Base-by-base conservation (phyloP, 2,113 vertebrate genomes). In the Meleagris gallopavo region DNA sequence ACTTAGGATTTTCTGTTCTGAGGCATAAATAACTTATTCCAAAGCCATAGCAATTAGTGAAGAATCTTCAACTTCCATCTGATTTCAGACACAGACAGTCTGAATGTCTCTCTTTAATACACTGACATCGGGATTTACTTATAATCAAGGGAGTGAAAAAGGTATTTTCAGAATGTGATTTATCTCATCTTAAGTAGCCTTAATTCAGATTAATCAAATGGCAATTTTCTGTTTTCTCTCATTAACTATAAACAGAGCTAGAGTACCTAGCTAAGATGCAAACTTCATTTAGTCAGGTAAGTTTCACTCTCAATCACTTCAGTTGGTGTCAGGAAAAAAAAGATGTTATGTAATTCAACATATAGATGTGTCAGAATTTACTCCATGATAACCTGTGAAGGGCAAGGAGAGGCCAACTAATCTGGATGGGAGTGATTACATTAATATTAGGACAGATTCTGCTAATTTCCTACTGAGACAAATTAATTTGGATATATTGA, bases 91-190 rank as follows among this genome's bases (percentile, higher is more conserved):
- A 45, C 3, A 82, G 60, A 29, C 22, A 74, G 70, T 67, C 46
- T 67, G 43, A 34, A 43, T 61, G 25, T 65, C 14, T 79, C 6
- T 52, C 74, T 82, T 89, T 87, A 71, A 83, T 52, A 19, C 65
- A 88, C 46, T 69, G 84, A 93, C 52, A 78, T 0, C 16, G 84
- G 61, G 41, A 71, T 87, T 91, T 84, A 58, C 67, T 78, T 38
- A 61, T 73, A 94, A 83, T 83, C 86, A 88, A 94, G 91, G 88
- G 1, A n/a, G 15, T 80, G 18, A 60, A 93, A 22, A 16, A 71
- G 16, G 7, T 85, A 67, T 55, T 91, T 94, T 93, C 64, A 82
- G 41, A 34, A 60, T 89, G 52, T 78, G 36, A 54, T 89, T 94
- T 72, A 79, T 84, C 22, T 86, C 27, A 64, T 67, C 21, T 83